A percentile compares a stretch with the other conserved stretches of the same genome.
Conservation (phyloP, 2,888 invertebrate genomes). For the Calliphora vomitoria region DNA sequence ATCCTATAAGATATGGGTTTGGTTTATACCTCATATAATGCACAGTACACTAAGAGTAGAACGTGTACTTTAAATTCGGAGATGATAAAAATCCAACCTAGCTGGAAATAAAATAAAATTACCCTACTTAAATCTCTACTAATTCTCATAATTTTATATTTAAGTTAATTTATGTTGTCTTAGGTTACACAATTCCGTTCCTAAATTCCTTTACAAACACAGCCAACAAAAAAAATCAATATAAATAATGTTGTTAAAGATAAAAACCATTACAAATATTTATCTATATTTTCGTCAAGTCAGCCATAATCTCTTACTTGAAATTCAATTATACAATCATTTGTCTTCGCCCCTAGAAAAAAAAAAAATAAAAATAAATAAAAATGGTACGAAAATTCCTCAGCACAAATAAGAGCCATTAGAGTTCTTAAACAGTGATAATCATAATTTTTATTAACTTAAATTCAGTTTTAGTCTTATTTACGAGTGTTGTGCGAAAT, state of each 20-base stretch:
- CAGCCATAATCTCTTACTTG: constrained; percentile 61
- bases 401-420: constrained; percentile 57
- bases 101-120: too few species aligned
- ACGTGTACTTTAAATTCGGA: too few species aligned
- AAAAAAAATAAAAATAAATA: neutral
- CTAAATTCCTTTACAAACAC: neutral
- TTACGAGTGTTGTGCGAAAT: constrained; percentile 49
- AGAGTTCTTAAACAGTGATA: constrained; percentile 73
- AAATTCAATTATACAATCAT: constrained; percentile 70
- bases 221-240: neutral
- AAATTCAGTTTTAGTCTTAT: constrained; percentile 56
- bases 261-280: constrained; percentile 21
- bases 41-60: too few species aligned
- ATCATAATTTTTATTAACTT: constrained; percentile 73
- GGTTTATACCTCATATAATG: too few species aligned
- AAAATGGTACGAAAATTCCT: neutral
- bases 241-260: constrained; percentile 9
- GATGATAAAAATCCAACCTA: too few species aligned
- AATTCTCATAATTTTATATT: too few species aligned
- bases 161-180: constrained; percentile 10
- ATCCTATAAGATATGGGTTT: too few species aligned
- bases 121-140: too few species aligned
- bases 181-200: neutral
- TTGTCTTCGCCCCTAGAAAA: constrained; percentile 30
- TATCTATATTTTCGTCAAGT: constrained; percentile 46